Conservation (phyloP, 2,113 vertebrate species). For the Pomatorhinus ruficollis region DNA sequence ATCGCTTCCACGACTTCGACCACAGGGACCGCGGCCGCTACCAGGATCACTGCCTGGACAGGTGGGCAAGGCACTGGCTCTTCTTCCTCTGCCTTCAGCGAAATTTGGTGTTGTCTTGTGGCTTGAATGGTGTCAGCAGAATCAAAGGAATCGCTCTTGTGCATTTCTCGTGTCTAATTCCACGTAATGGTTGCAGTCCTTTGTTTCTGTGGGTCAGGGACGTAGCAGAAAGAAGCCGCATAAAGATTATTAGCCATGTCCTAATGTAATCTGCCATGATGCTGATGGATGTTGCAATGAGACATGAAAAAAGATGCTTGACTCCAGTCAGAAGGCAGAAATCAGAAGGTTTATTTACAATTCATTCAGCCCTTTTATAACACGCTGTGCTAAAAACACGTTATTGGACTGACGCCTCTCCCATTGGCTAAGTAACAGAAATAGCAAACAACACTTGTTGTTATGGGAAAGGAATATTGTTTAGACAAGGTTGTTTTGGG, state of each 20-base stretch:
- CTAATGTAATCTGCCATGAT: background rate
- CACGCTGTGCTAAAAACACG: too few relatives aligned
- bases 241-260: background rate
- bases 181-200: rapidly evolving
- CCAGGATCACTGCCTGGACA: conserved; percentile 84
- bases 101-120: background rate
- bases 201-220: rapidly evolving
- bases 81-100: background rate
- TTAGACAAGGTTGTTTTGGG: too few relatives aligned
- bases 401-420: too few relatives aligned
- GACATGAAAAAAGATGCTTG: too few relatives aligned
- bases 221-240: rapidly evolving
- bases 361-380: too few relatives aligned
- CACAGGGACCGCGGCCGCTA: conserved; percentile 89
- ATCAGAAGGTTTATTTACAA: too few relatives aligned
- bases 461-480: too few relatives aligned
- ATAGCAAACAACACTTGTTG: too few relatives aligned
- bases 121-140: background rate
- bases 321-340: too few relatives aligned
- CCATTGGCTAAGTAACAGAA: too few relatives aligned
- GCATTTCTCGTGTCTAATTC: rapidly evolving
- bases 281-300: too few relatives aligned
- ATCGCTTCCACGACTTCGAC: conserved; percentile 90
- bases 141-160: rapidly evolving
- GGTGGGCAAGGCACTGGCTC: conserved; percentile 34